Evolutionary conservation across 2,113 vertebrate species (phyloP).

Genomic region (Pao palembangensis): DNA sequence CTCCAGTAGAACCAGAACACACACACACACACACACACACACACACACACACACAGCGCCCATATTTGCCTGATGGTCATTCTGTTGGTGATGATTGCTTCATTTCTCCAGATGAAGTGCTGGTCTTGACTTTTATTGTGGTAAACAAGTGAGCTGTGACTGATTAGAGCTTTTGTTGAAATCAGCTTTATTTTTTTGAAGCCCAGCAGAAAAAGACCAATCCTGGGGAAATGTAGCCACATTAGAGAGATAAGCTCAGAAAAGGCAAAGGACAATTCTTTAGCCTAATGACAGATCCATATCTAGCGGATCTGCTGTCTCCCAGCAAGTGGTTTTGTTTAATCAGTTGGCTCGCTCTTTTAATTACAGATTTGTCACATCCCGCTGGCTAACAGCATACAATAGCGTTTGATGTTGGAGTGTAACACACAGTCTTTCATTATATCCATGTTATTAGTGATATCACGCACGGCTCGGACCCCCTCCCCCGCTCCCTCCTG

Average conservation of each 20-base stretch:
- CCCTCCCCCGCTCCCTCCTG: conserved; percentile 2
- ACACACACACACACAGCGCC: no score
- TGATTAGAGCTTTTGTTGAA: conserved; percentile 42
- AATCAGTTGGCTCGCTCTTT: conserved; percentile 67
- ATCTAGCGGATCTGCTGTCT: conserved; percentile 63
- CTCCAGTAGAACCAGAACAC: conserved; percentile 32
- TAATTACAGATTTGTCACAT: conserved; percentile 73
- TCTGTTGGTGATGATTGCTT: conserved; percentile 21
- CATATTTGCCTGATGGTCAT: conserved; percentile 1
- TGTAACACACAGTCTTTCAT: conserved; percentile 46
- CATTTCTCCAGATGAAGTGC: conserved; percentile 19
- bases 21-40: background rate
- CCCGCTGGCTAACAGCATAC: conserved; percentile 60
- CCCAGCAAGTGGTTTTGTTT: conserved; percentile 72
- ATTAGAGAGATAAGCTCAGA: conserved; percentile 67
- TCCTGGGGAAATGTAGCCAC: conserved; percentile 51
- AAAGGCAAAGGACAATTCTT: conserved; percentile 67
- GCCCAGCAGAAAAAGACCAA: conserved; percentile 38
- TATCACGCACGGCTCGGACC: conserved; percentile 37
- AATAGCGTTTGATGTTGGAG: conserved; percentile 66
- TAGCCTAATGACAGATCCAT: conserved; percentile 74
- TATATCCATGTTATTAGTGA: conserved; percentile 55
- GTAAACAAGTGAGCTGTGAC: conserved; percentile 40
- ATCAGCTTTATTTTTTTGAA: conserved; percentile 33
- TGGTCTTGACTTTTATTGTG: conserved; percentile 19